phyloP scores from a whole-genome alignment of 2,113 vertebrate species.

The Dermatemys mawii region DNA sequence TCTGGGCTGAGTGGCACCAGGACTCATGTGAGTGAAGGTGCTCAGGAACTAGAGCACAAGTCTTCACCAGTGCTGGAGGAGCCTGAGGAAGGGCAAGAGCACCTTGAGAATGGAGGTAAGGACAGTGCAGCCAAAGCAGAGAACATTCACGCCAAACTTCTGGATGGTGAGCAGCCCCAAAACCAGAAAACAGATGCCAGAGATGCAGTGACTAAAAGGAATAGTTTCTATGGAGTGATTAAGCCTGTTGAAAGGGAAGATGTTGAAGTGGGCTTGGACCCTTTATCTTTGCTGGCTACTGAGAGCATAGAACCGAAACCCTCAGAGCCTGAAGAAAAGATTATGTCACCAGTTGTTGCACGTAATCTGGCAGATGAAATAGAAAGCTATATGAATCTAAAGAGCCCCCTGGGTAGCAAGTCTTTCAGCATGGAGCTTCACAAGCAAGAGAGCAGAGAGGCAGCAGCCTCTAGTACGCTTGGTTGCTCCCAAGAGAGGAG shows the following conservation, averaged over 20 bases:
- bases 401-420: constrained; percentile 85
- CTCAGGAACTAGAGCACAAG: constrained; percentile 68
- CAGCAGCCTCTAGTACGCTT: constrained; percentile 4
- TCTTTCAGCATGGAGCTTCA: constrained; percentile 94
- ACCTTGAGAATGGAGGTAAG: constrained; percentile 61
- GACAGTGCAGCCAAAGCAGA: constrained; percentile 1
- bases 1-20: constrained; percentile 5
- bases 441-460: constrained; percentile 55
- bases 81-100: constrained; percentile 70
- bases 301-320: constrained; percentile 77
- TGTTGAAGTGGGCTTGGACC: constrained; percentile 91
- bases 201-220: constrained; percentile 71
- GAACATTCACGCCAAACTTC: neutral
- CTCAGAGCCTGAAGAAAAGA: constrained; percentile 82
- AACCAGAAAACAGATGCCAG: constrained; percentile 40
- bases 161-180: constrained; percentile 1
- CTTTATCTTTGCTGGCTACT: constrained; percentile 90
- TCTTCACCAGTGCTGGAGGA: constrained; percentile 67
- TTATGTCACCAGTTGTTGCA: constrained; percentile 83
- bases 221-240: constrained; percentile 70
- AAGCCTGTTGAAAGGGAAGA: constrained; percentile 88
- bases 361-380: constrained; percentile 97
- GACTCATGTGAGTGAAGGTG: constrained; percentile 53
- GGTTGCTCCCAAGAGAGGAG: constrained; percentile 82
- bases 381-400: constrained; percentile 97